A percentile compares a stretch with the other conserved stretches of the same genome.
Evolutionary conservation across 2,888 invertebrate genomes (phyloP).

Genomic region (Endomychus coccineus): DNA sequence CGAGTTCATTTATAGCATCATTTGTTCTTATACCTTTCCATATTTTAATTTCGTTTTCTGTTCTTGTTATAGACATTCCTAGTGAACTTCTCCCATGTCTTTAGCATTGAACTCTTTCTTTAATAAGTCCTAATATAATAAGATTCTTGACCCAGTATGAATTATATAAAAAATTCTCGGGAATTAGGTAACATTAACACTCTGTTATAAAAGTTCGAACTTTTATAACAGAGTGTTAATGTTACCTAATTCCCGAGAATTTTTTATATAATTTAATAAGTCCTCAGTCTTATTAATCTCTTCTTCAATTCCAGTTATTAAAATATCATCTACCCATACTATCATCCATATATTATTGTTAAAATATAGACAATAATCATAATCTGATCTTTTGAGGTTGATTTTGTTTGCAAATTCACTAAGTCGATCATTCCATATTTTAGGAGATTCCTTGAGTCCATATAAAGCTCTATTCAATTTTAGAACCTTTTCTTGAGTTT

Average conservation of each 20-base stretch:
- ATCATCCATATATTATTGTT: conserved; percentile 10
- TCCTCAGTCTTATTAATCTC: conserved; percentile 7
- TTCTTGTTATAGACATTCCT: conserved; percentile 16
- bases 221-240: no score
- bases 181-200: no score
- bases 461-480: conserved; percentile 24
- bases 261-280: no score
- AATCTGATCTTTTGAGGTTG: conserved; percentile 12
- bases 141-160: no score
- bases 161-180: no score
- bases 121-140: no score
- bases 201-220: no score
- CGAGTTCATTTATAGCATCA: no score
- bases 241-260: no score
- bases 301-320: conserved; percentile 12
- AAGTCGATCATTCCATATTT: conserved; percentile 18
- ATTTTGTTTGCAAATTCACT: conserved; percentile 13
- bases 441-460: conserved; percentile 19
- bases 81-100: conserved; percentile 16
- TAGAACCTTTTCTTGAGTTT: conserved; percentile 11
- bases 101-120: conserved; percentile 17
- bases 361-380: conserved; percentile 18
- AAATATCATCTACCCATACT: conserved; percentile 20
- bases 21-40: no score
- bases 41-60: conserved; percentile 14